phyloP scores from a whole-genome alignment of 2,113 vertebrate species.

The Tyto alba region DNA sequence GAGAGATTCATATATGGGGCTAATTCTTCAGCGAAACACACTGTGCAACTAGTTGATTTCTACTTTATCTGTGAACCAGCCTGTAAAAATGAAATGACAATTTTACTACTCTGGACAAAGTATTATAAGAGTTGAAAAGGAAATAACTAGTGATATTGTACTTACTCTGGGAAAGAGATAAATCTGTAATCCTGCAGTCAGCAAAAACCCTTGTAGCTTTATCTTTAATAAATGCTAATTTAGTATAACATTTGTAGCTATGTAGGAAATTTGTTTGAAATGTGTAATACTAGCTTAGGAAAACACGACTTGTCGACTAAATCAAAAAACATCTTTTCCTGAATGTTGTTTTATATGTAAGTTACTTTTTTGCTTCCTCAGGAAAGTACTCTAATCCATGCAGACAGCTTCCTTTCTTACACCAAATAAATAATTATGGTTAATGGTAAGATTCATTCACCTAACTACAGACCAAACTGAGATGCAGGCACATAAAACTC shows the following conservation, averaged over 20 bases:
- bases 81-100: background rate
- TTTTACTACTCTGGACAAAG: background rate
- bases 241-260: background rate
- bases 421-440: background rate
- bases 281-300: background rate
- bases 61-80: slow-evolving; percentile 17
- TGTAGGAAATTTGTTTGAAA: background rate
- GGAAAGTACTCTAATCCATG: background rate
- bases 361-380: background rate
- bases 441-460: background rate
- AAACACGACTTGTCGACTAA: background rate
- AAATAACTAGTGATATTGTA: background rate
- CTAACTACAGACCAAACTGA: background rate
- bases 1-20: background rate
- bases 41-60: background rate
- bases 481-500: background rate
- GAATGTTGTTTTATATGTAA: background rate
- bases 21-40: background rate
- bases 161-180: slow-evolving; percentile 5
- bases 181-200: background rate
- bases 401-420: background rate
- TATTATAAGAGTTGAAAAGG: background rate
- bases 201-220: slow-evolving; percentile 2
- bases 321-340: background rate
- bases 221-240: slow-evolving; percentile 23